phyloP scores from a whole-genome alignment of 1,140 invertebrate genomes.

The Nomia melanderi region DNA sequence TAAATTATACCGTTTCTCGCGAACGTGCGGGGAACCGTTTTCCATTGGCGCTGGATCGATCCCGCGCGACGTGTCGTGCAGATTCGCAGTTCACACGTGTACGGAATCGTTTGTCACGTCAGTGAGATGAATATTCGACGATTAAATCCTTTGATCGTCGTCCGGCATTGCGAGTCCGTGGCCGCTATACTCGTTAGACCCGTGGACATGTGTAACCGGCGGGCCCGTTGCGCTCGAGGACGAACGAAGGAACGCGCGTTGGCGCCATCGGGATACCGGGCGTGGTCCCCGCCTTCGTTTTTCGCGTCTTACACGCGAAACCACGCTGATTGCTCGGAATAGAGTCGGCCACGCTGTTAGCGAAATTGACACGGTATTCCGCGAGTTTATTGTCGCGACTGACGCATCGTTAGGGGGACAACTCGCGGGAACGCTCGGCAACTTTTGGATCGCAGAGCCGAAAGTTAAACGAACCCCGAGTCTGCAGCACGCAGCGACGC shows the following conservation, averaged over 20 bases:
- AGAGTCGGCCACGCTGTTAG: background rate
- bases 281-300: conserved; percentile 18
- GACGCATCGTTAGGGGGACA: background rate
- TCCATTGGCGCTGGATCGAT: background rate
- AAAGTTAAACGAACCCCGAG: background rate
- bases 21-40: background rate
- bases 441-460: background rate
- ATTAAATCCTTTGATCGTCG: conserved; percentile 34
- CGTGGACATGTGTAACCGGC: background rate
- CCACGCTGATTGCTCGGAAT: conserved; percentile 19
- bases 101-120: conserved; percentile 21
- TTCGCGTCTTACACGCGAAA: conserved; percentile 5
- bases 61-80: no score
- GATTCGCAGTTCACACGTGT: background rate
- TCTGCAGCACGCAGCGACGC: background rate
- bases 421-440: background rate
- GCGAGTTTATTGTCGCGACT: background rate
- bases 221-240: background rate
- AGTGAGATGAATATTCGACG: background rate
- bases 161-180: background rate
- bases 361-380: conserved; percentile 13
- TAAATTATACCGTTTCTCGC: conserved; percentile 6
- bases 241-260: conserved; percentile 14
- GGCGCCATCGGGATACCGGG: conserved; percentile 36
- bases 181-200: conserved; percentile 47